A percentile compares a stretch with the other conserved stretches of the same genome.
Evolutionary conservation across 2,888 invertebrate species (phyloP).

Genomic region (Tetanocera ferruginea): DNA sequence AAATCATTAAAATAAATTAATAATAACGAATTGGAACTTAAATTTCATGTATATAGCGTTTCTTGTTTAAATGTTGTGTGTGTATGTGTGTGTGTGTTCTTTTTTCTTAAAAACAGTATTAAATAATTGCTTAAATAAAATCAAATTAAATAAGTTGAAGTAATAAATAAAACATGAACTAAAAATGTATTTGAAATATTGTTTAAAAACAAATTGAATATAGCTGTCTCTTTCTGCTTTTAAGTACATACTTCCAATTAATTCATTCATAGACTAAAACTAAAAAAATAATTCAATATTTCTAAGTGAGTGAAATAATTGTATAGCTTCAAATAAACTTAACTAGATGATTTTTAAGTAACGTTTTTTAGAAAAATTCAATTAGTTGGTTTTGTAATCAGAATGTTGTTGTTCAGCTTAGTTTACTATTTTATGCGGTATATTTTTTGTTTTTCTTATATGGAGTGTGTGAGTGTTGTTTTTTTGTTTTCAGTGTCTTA

Average conservation of each 20-base stretch:
- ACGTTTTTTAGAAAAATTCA: background rate
- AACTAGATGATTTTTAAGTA: background rate
- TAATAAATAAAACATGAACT: background rate
- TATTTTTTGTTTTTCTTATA: slow-evolving; percentile 14
- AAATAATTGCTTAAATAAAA: background rate
- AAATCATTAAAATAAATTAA: slow-evolving; percentile 22
- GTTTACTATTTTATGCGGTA: slow-evolving; percentile 11
- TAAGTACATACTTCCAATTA: background rate
- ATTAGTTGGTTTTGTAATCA: background rate
- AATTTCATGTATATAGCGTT: slow-evolving; percentile 40
- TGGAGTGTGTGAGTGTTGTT: slow-evolving; percentile 22
- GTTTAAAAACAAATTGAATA: background rate
- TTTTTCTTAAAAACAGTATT: background rate
- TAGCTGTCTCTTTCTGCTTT: slow-evolving; percentile 28
- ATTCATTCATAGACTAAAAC: too few species aligned
- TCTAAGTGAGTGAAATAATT: background rate
- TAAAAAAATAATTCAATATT: too few species aligned
- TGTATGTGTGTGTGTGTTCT: too few species aligned
- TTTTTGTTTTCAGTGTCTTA: slow-evolving; percentile 32
- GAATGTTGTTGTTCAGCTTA: background rate
- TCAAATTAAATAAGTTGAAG: slow-evolving; percentile 1
- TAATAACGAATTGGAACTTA: slow-evolving; percentile 45
- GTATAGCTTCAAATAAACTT: background rate
- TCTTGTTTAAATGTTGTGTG: slow-evolving; percentile 4
- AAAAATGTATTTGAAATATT: background rate